Evolutionary conservation across 2,113 vertebrate species (phyloP).

Genomic region (Trinectes maculatus): DNA sequence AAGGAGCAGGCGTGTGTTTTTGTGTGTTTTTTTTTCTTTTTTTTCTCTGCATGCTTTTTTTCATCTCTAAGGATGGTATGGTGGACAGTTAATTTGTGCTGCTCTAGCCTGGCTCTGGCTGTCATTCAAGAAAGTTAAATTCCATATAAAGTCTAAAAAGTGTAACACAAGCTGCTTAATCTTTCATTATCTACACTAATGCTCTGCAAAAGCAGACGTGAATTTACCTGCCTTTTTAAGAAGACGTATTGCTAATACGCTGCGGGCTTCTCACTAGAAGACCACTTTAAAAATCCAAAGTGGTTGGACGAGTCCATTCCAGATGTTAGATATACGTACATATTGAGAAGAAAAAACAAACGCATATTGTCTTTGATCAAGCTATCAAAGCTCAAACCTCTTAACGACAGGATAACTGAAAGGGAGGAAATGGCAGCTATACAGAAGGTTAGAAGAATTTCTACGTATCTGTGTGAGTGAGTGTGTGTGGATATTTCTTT

Average conservation of each 20-base stretch:
- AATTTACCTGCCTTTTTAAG: slow-evolving; percentile 4
- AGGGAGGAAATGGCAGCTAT: slow-evolving; percentile 30
- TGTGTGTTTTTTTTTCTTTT: slow-evolving; percentile 31
- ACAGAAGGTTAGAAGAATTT: slow-evolving; percentile 21
- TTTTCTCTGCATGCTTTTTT: slow-evolving; percentile 70
- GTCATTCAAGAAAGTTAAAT: slow-evolving; percentile 29
- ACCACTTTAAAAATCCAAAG: not conserved
- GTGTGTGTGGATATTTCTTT: slow-evolving; percentile 32
- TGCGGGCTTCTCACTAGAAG: not conserved
- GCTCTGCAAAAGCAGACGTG: slow-evolving; percentile 19
- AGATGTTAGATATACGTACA: slow-evolving; percentile 13
- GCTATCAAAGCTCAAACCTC: slow-evolving; percentile 5
- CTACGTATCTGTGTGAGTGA: not conserved
- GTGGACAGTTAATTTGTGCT: slow-evolving; percentile 61
- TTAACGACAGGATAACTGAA: slow-evolving; percentile 13
- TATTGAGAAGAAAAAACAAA: slow-evolving; percentile 2
- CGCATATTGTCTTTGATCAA: slow-evolving; percentile 1
- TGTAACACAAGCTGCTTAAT: slow-evolving; percentile 19
- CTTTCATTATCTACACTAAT: too few species aligned
- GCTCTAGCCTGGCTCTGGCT: slow-evolving; percentile 59
- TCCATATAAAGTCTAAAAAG: not conserved
- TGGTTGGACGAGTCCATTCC: slow-evolving; percentile 26
- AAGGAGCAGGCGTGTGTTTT: slow-evolving; percentile 19
- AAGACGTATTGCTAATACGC: slow-evolving; percentile 7
- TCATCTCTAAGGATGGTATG: slow-evolving; percentile 62